Base-by-base conservation (phyloP, 2,888 invertebrate genomes). In the Caradrina kadenii region DNA sequence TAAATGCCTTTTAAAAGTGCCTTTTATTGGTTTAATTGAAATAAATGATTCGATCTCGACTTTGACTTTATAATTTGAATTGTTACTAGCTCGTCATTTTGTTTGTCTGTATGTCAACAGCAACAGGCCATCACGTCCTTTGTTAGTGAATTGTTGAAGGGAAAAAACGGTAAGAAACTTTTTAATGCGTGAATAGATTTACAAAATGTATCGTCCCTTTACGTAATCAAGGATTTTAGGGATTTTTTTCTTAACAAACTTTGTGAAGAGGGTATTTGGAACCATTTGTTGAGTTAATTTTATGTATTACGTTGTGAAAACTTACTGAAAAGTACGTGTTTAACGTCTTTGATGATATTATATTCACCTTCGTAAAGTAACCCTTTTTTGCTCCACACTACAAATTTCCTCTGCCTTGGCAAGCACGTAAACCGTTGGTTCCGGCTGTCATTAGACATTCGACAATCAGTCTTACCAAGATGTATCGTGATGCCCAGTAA, bases 101-200 rank as follows among this genome's bases (percentile, higher is more conserved):
- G 2, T 0, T 2, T 10, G 17, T 1, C 79, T 0, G 81, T 78
- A 7, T 71, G 77, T 67, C 49, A 8, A 6, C 19, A 45, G 1
- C 35, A 61, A 70, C 75, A 71, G 73, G 70, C 80, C 68, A 80
- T 76, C 86, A 87, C 87, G 88, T 86, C 74, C 82, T 80, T 79
- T 84, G 86, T 86, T 83, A 86, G 83, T 83, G 81, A 88, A 87
- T 88, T 84, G 84, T 86, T 87, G 83, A 73, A 73, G 80, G 80
- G 73, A 84, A 86, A 87, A 88, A 88, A 87, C 81, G 79, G 72
- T 76, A 80, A 80, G 74, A 82, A 88, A 88, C 81, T 85, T 77
- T 88, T 85, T 77, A 87, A 87, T 79, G 83, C 88, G 88, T 88
- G 87, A 81, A 83, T 85, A 81, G 86, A 84, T 86, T 88, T 78